Conservation (phyloP, 2,888 invertebrate genomes). For the Acanthopleura granulata region DNA sequence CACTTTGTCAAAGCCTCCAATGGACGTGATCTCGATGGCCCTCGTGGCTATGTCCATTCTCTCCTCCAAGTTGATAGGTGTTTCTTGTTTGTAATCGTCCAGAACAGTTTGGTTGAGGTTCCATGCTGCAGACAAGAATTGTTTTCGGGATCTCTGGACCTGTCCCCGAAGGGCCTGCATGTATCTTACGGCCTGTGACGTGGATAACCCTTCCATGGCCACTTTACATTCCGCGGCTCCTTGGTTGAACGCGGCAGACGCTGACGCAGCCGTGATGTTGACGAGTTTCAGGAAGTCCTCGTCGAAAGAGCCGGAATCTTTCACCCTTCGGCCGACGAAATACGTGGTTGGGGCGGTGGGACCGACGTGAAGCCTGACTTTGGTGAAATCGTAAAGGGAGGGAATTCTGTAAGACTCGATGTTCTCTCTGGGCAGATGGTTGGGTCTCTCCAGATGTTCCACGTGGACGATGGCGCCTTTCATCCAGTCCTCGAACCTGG, state of each 20-base stretch:
- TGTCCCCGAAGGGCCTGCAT: conserved; percentile 42
- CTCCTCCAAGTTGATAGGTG: conserved; percentile 26
- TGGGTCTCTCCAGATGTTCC: conserved; percentile 47
- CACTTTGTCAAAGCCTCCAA: conserved; percentile 46
- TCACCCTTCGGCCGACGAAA: conserved; percentile 43
- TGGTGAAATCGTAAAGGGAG: conserved; percentile 43
- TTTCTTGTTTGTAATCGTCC: conserved; percentile 35
- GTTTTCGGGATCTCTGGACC: conserved; percentile 37
- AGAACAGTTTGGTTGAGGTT: conserved; percentile 43
- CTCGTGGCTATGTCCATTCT: conserved; percentile 42
- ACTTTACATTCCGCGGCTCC: conserved; percentile 47
- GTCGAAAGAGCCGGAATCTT: conserved; percentile 46
- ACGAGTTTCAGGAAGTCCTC: conserved; percentile 47
- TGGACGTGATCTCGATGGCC: conserved; percentile 40
- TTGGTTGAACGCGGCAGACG: conserved; percentile 43
- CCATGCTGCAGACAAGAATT: conserved; percentile 47
- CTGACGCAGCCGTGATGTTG: conserved; percentile 44
- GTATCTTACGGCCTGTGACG: conserved; percentile 42
- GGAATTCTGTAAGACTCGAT: conserved; percentile 51
- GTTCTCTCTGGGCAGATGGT: conserved; percentile 37
- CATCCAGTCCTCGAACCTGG: conserved; percentile 47
- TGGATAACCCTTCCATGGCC: conserved; percentile 45
- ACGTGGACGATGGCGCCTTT: conserved; percentile 49
- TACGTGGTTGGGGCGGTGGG: conserved; percentile 45
- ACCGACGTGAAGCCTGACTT: conserved; percentile 46